Evolutionary conservation across 2,888 invertebrate species (phyloP).

Genomic region (Sepiola atlantica): DNA sequence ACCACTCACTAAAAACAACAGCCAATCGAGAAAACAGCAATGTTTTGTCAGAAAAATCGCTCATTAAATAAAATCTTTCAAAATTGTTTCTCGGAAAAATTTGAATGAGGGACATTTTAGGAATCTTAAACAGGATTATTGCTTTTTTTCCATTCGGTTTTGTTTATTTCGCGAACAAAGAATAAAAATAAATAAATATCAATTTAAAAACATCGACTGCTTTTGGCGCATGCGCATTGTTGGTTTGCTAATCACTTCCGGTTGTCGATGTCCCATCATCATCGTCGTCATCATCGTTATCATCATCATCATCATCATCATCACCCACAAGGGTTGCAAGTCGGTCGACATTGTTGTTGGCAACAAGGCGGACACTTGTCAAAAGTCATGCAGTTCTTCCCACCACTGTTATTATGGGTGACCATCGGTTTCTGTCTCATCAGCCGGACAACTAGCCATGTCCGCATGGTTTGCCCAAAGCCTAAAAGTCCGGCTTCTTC

Average conservation of each 20-base stretch:
- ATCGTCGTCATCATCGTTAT: not conserved
- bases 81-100: too few relatives aligned
- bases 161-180: too few relatives aligned
- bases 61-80: too few relatives aligned
- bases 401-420: not conserved
- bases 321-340: too few relatives aligned
- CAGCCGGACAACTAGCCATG: not conserved
- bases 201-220: not conserved
- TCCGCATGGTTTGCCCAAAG: conserved; percentile 48
- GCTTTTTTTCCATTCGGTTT: too few relatives aligned
- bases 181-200: too few relatives aligned
- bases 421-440: not conserved
- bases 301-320: not conserved
- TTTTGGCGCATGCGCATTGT: not conserved
- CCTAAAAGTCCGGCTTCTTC: conserved; percentile 47
- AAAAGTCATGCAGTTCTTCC: not conserved
- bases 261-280: not conserved
- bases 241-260: not conserved
- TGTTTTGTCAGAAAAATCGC: too few relatives aligned
- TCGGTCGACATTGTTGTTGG: conserved; percentile 37
- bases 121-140: too few relatives aligned
- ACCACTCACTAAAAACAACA: too few relatives aligned
- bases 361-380: not conserved
- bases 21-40: too few relatives aligned
- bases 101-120: too few relatives aligned